Evolutionary conservation across 2,797 vertebrate genomes (phyloP).

Genomic region (Pteropus rufus): DNA sequence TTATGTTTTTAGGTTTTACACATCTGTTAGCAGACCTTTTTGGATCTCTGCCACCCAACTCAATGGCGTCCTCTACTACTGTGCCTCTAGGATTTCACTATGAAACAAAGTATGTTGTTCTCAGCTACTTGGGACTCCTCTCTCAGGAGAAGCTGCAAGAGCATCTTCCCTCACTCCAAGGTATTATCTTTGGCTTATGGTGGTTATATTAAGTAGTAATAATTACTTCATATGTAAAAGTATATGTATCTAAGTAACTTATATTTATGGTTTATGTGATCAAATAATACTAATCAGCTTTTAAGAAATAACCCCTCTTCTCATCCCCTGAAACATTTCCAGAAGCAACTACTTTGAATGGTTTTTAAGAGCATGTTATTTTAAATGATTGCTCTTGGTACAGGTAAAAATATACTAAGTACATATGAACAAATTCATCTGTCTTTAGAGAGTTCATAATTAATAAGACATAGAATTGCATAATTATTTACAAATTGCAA

Average conservation of each 20-base stretch:
- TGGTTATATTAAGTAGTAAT: background rate
- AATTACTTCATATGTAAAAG: background rate
- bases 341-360: background rate
- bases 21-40: background rate
- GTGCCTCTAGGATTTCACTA: slow-evolving; percentile 95
- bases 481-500: background rate
- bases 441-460: background rate
- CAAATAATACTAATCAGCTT: background rate
- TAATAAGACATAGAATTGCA: background rate
- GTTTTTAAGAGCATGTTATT: background rate
- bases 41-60: slow-evolving; percentile 68
- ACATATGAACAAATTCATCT: background rate
- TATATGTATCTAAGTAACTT: background rate
- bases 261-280: background rate
- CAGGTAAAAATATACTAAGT: background rate
- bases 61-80: slow-evolving; percentile 84
- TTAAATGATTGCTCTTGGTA: background rate
- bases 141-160: slow-evolving; percentile 80
- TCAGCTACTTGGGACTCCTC: slow-evolving; percentile 91
- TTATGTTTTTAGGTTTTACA: slow-evolving; percentile 61
- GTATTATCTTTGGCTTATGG: slow-evolving; percentile 78
- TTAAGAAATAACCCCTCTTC: background rate
- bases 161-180: slow-evolving; percentile 78
- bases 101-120: slow-evolving; percentile 95
- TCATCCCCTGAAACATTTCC: background rate